Percentiles rank a stretch among this genome's conserved stretches.
These are phyloP conservation scores for Notospermus geniculatus DNA, from an alignment of 1,140 invertebrate genomes.

Conservation along the genomic window DNA sequence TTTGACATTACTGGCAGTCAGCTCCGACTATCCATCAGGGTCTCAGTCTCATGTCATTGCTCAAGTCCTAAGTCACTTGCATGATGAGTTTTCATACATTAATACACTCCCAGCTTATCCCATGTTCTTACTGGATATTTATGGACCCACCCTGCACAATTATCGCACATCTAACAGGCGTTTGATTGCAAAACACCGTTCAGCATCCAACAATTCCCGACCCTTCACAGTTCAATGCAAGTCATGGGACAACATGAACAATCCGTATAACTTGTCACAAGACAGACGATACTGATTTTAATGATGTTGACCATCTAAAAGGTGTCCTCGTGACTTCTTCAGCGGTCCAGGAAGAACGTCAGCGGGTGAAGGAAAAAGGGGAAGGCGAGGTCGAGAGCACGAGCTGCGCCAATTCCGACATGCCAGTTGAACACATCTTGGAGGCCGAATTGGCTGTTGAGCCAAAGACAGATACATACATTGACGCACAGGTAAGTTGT, in stretches of 20 bases:
- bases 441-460: constrained; percentile 79
- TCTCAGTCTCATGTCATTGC: too few species aligned
- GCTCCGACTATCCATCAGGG: too few species aligned
- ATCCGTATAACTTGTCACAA: background rate
- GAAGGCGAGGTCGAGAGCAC: constrained; percentile 79
- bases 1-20: too few species aligned
- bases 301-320: background rate
- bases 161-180: too few species aligned
- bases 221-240: background rate
- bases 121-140: too few species aligned
- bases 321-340: constrained; percentile 15
- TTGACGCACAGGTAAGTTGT: constrained; percentile 46
- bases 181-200: too few species aligned
- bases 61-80: too few species aligned
- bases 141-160: too few species aligned
- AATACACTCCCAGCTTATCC: too few species aligned
- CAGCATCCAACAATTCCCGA: too few species aligned
- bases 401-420: constrained; percentile 63
- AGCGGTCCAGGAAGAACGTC: constrained; percentile 73
- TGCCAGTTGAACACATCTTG: constrained; percentile 78
- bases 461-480: constrained; percentile 61
- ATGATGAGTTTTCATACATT: too few species aligned
- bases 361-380: constrained; percentile 76
- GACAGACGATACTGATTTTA: background rate
- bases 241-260: background rate